Conservation (phyloP, 1,140 invertebrate species). For the Euschistus heros region DNA sequence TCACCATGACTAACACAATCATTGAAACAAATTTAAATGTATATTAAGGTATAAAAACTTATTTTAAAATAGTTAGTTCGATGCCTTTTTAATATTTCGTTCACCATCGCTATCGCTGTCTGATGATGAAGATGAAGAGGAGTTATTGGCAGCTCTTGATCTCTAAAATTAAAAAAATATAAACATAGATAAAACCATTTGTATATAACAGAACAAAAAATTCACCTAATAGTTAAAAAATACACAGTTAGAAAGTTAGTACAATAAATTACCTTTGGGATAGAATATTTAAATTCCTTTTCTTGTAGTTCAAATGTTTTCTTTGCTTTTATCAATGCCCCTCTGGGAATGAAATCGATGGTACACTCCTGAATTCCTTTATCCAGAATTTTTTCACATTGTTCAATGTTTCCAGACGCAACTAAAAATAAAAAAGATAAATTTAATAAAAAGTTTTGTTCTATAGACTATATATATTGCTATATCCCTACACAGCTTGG, state of each 20-base stretch:
- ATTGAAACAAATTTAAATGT: no score
- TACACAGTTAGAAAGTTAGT: no score
- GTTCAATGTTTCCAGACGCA: neutral
- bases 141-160: neutral
- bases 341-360: conserved; percentile 13
- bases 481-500: no score
- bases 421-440: conserved; percentile 13
- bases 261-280: neutral
- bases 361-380: conserved; percentile 16
- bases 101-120: conserved; percentile 18
- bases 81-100: neutral
- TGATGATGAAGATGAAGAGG: conserved; percentile 8
- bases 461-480: no score
- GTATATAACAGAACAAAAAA: no score
- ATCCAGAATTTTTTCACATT: conserved; percentile 13
- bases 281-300: conserved; percentile 20
- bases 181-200: no score
- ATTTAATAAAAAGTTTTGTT: no score
- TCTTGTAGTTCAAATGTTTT: conserved; percentile 14
- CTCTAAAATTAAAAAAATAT: no score
- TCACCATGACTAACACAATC: no score
- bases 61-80: no score
- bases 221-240: no score
- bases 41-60: no score
- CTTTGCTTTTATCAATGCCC: conserved; percentile 12